These are phyloP conservation scores for Jordanella pulchra DNA, from an alignment of 2,797 vertebrate species.

Conservation along the genomic window DNA sequence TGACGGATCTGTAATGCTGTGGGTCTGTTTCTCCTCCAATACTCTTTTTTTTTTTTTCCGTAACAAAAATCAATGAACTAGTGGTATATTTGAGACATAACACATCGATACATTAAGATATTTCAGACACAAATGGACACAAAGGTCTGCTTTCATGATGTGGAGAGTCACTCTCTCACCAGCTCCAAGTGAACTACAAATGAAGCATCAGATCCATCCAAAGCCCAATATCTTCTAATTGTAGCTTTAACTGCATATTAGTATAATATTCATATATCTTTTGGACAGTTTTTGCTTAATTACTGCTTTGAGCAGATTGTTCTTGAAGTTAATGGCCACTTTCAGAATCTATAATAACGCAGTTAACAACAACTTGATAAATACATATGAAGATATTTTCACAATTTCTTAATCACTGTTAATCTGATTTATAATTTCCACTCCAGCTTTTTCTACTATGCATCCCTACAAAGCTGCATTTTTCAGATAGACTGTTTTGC, in stretches of 20 bases:
- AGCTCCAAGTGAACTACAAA: conserved; percentile 34
- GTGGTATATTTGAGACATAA: conserved; percentile 17
- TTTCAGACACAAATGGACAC: not conserved
- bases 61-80: conserved; percentile 6
- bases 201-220: conserved; percentile 3
- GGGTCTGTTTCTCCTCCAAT: conserved; percentile 10
- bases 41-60: too few species aligned
- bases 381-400: too few species aligned
- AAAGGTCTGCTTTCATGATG: not conserved
- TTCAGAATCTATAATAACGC: too few species aligned
- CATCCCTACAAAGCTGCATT: not conserved
- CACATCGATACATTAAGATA: conserved; percentile 9
- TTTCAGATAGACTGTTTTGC: not conserved
- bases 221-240: too few species aligned
- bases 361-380: too few species aligned
- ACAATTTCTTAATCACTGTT: too few species aligned
- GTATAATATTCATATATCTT: too few species aligned
- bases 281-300: not conserved
- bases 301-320: too few species aligned
- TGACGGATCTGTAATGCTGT: not conserved
- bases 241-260: too few species aligned
- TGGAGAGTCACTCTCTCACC: conserved; percentile 1
- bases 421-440: too few species aligned
- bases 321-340: too few species aligned
- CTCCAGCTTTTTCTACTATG: too few species aligned